A percentile compares a stretch with the other conserved stretches of the same genome.
Conservation (phyloP, 1,140 invertebrate genomes). For the Drosophila funebris region DNA sequence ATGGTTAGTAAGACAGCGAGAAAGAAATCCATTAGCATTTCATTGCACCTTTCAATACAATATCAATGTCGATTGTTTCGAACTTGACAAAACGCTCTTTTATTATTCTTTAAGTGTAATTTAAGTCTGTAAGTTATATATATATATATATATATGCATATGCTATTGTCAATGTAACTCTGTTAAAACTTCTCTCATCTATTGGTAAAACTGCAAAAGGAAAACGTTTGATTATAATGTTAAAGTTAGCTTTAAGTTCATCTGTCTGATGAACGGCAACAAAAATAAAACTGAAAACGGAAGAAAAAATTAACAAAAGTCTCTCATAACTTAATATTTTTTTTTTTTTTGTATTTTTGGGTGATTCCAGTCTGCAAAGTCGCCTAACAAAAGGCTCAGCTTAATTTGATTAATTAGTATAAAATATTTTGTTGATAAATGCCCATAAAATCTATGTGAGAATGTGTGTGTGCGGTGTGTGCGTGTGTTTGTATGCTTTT, state of each 20-base stretch:
- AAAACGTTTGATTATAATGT: neutral
- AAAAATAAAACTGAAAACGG: constrained; percentile 3
- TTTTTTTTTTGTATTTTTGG: constrained; percentile 15
- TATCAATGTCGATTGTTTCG: neutral
- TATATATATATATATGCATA: no score
- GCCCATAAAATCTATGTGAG: constrained; percentile 40
- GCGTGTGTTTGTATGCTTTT: constrained; percentile 23
- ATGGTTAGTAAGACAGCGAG: neutral
- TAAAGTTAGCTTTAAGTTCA: neutral
- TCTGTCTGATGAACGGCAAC: neutral
- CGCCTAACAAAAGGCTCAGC: constrained; percentile 66
- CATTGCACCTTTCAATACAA: neutral
- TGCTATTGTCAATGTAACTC: no score
- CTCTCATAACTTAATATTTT: neutral
- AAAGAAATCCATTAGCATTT: neutral
- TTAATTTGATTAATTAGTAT: constrained; percentile 81
- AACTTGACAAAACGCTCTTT: no score
- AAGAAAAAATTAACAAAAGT: constrained; percentile 19
- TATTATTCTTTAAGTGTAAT: no score
- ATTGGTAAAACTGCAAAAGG: neutral
- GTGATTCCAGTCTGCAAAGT: constrained; percentile 28
- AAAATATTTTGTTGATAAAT: constrained; percentile 60
- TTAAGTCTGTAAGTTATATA: no score
- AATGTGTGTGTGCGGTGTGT: constrained; percentile 9
- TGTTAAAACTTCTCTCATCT: neutral